Base-by-base conservation (phyloP, 37 sponge, comb jelly and placozoan genomes). In the Crambe crambe region DNA sequence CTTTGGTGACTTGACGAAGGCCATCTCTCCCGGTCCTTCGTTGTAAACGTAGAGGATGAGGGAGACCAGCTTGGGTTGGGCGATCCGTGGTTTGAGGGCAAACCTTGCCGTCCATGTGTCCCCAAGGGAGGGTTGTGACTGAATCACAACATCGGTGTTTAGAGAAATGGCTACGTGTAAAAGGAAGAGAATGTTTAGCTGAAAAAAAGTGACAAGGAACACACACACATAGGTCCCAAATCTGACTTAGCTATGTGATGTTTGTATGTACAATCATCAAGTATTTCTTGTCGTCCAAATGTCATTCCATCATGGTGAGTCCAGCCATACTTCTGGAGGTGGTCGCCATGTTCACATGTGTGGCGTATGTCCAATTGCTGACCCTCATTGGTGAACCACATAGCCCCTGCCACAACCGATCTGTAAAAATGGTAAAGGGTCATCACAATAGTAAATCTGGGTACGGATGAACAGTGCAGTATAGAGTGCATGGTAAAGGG, bases 221-320 rank as follows among this genome's bases (percentile, higher is more conserved):
- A n/a, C n/a, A n/a, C n/a, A n/a, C n/a, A n/a, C n/a, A n/a, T n/a
- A n/a, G n/a, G n/a, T n/a, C n/a, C n/a, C n/a, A n/a, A n/a, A n/a
- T n/a, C n/a, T n/a, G n/a, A n/a, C n/a, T n/a, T n/a, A n/a, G 12
- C 51, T 15, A 12, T 47, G 51, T 15, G 12, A 47, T 47, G 12
- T 6, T 47, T 47, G 12, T 15, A 47, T 47, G 6, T 62, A 91
- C 93, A 72, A 27, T 56, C 51, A 59, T 93, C 94, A 3, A 80
- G 44, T 30, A 93, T 93, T 57, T 89, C 80, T 63, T 93, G 94
- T 58, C 83, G 70, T 4, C 94, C 94, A 78, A 83, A 93, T 34
- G 29, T 65, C 20, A 39, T 71, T 40, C 94, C 94, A 73, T 93
- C 94, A 56, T 93, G 94, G 34, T 73, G 42, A 9, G 62, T 40